Evolutionary conservation across 2,113 vertebrate genomes (phyloP).

Genomic region (Suncus etruscus): DNA sequence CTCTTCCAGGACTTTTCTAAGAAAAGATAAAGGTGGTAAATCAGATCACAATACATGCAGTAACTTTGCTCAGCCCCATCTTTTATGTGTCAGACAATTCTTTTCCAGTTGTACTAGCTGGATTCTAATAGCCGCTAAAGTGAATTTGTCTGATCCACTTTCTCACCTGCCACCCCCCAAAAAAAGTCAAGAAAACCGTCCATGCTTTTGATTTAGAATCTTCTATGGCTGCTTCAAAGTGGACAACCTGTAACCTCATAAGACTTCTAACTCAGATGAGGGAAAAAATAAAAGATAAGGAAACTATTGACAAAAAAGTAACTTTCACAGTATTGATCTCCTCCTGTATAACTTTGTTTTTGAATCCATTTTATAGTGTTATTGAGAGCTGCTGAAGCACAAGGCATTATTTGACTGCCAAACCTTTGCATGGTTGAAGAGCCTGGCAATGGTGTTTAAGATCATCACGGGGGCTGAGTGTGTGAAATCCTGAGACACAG

Average conservation of each 20-base stretch:
- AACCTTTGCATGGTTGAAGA: slow-evolving; percentile 30
- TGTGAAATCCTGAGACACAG: too few species aligned
- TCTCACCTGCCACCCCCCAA: slow-evolving; percentile 14
- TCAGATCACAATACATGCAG: not conserved
- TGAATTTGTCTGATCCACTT: slow-evolving; percentile 68
- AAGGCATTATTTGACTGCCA: not conserved
- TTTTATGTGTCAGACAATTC: slow-evolving; percentile 41
- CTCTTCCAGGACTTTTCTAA: not conserved
- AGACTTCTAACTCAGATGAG: slow-evolving; percentile 58
- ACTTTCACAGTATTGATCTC: slow-evolving; percentile 64
- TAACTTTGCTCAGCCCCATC: not conserved
- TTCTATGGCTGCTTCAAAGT: slow-evolving; percentile 72
- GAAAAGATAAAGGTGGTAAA: not conserved
- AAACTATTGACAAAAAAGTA: slow-evolving; percentile 54
- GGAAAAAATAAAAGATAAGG: slow-evolving; percentile 11
- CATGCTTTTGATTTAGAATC: slow-evolving; percentile 64
- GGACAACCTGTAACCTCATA: slow-evolving; percentile 65
- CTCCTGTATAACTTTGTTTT: slow-evolving; percentile 42
- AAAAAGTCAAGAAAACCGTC: slow-evolving; percentile 75
- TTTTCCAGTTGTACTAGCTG: slow-evolving; percentile 63
- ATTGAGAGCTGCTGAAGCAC: too few species aligned
- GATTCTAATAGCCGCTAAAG: slow-evolving; percentile 71
- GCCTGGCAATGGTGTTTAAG: not conserved
- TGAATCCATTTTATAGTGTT: too few species aligned
- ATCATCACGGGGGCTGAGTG: too few species aligned